Conservation (phyloP, 2,113 vertebrate species). For the Podilymbus podiceps region DNA sequence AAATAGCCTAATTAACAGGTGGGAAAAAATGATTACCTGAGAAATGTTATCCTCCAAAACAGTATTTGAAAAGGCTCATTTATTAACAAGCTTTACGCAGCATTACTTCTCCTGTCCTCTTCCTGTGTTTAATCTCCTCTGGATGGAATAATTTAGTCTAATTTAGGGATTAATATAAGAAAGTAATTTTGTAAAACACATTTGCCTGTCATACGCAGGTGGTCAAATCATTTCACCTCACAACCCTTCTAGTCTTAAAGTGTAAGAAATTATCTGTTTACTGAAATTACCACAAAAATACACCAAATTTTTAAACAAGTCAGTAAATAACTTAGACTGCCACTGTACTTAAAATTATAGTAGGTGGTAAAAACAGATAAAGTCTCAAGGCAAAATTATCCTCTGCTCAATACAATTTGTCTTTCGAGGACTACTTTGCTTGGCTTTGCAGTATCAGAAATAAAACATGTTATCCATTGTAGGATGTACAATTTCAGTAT, state of each 20-base stretch:
- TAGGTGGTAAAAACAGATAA: background rate
- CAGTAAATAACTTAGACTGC: background rate
- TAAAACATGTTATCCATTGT: background rate
- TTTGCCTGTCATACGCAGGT: background rate
- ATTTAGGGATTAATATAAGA: background rate
- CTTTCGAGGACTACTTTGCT: background rate
- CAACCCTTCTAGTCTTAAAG: background rate
- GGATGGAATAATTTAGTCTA: background rate
- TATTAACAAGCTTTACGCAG: background rate
- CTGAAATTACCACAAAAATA: background rate
- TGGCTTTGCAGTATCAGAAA: background rate
- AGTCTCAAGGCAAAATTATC: background rate
- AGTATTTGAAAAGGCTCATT: slow-evolving; percentile 6
- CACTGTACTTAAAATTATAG: background rate
- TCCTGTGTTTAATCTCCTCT: background rate
- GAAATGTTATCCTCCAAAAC: background rate
- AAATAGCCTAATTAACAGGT: background rate
- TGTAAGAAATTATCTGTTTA: background rate
- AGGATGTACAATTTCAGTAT: background rate
- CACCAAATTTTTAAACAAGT: background rate
- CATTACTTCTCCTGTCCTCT: background rate
- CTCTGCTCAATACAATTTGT: background rate
- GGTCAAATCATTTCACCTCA: background rate
- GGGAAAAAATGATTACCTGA: background rate
- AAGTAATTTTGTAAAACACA: background rate